Base-by-base conservation (phyloP, 2,888 invertebrate genomes). In the Pomacea canaliculata region DNA sequence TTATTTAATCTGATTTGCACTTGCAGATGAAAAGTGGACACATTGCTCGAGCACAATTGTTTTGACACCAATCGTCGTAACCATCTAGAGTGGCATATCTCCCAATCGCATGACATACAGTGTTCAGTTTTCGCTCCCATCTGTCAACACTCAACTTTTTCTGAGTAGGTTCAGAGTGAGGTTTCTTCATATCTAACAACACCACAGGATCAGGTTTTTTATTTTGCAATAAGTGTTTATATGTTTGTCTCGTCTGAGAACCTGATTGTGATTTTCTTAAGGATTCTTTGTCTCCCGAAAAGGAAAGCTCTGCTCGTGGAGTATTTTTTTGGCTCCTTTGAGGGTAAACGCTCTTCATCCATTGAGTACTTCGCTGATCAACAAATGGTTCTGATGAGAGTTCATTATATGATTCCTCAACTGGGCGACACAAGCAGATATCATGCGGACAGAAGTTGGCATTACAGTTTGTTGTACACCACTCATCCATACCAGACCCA, bases 401-500 rank as follows among this genome's bases (percentile, higher is more conserved):
- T 18, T 68, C 7, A 23, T n/a, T 16, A 46, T 49, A 27, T 7
- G 73, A n/a, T 9, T n/a, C 37, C 3, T 27, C 69, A 27, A 72
- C 77, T n/a, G 37, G 70, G 49, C 75, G 63, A 66, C 84, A 84
- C 16, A 79, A 56, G 59, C 84, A 84, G 70, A 83, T 78, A 13
- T 73, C 73, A 3, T 68, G 59, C 0, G 88, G 88, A 69, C 87
- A 87, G 77, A 79, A 85, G 13, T 85, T 83, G 10, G 84, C 83
- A 68, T 85, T 84, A 79, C 88, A 88, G 74, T 86, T 85, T 23
- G 82, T 82, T 10, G 80, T 82, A 73, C 88, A 88, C 88, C 88
- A 88, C 19, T 81, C 83, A 73, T 88, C 85, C 87, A 88, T 87
- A 0, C 85, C 87, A 0, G 83, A 83, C 7, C 83, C 82, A 16